Evolutionary conservation across 2,888 invertebrate genomes (phyloP), one percentile per base, ranked within the genome.

Genomic region (Amaurobius ferox): DNA sequence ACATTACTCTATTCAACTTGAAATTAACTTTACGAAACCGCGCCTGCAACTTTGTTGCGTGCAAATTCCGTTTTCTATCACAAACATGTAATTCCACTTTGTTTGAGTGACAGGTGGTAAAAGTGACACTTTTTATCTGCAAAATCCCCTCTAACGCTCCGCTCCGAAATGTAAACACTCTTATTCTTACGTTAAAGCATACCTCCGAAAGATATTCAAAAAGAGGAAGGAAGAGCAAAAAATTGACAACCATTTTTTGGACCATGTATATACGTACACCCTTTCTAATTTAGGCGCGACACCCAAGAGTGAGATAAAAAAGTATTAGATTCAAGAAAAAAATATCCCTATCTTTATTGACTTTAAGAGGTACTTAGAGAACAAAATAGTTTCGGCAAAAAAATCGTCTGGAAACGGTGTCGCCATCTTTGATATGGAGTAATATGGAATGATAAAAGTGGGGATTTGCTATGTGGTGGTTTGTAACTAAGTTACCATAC

Each of bases 311-410:
- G n/a, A 55, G 55, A 55, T 55, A 55, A 55, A 55, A 23, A 23
- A 19, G 55, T 23, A 23, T 5, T 23, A 35, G 55, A 23, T 23
- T 23, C 2, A 23, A 23, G 55, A 74, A 39, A 29, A 29, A 13
- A 55, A 70, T 28, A 68, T 23, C 66, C 48, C 40, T 81, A 76
- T 81, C 76, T 76, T 26, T 70, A 64, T 71, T 35, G 81, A 30
- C 81, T 62, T 76, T 81, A 76, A 76, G 76, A 76, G 81, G 76
- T 76, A 66, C 76, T 81, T 76, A 81, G 39, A 61, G 40, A 71
- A 81, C 64, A 79, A 79, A 72, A 79, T 79, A 28, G 16, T 70
- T 44, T n/a, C 5, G 55, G 23, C 23, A 55, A 55, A 55, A 19
- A 55, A 19, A 23, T 55, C 11, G 55, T 55, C 55, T 55, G 55